Evolutionary conservation across 2,113 vertebrate species (phyloP), one percentile per base, ranked within the genome.

Genomic region (Myotis lucifugus): DNA sequence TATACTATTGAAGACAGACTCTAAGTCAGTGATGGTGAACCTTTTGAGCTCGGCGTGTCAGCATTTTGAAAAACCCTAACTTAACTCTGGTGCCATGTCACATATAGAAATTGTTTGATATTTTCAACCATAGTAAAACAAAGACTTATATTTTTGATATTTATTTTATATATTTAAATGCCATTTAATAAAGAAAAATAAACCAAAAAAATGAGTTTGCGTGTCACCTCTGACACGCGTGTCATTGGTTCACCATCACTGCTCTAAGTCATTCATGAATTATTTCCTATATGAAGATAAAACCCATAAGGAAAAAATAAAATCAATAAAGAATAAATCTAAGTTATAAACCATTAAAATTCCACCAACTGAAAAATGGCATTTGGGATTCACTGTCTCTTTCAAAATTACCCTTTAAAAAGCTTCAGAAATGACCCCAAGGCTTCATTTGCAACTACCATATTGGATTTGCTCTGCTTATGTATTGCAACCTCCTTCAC

Each of bases 351-450:
- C 88, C 88, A 95, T 91, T 97, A 94, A 97, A 96, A 92, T 96
- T 97, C 85, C 61, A 96, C 88, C 90, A 93, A 88, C 82, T 92
- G 88, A 96, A 97, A 97, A 97, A 95, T 86, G 78, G 73, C 94
- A 92, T 94, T 88, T 94, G 90, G 67, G 85, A 92, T 69, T 92
- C 84, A 88, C 88, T 76, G 48, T 85, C n/a, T 91, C 87, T 93
- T 93, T 93, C 77, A 97, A 95, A 97, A 97, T 97, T 90, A 91
- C 37, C 64, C 88, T 96, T 92, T 88, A 52, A 92, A 97, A 95
- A 76, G 82, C 50, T 90, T 90, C 83, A 85, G 74, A 87, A 93
- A 88, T 95, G 91, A 84, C 93, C 78, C 27, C 48, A 92, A 85
- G 92, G 25, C 59, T 93, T 95, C 93, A 92, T 92, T 97, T 92